Evolutionary conservation across 2,888 invertebrate genomes (phyloP), one percentile per base, ranked within the genome.

Genomic region (Hyposoter didymator): DNA sequence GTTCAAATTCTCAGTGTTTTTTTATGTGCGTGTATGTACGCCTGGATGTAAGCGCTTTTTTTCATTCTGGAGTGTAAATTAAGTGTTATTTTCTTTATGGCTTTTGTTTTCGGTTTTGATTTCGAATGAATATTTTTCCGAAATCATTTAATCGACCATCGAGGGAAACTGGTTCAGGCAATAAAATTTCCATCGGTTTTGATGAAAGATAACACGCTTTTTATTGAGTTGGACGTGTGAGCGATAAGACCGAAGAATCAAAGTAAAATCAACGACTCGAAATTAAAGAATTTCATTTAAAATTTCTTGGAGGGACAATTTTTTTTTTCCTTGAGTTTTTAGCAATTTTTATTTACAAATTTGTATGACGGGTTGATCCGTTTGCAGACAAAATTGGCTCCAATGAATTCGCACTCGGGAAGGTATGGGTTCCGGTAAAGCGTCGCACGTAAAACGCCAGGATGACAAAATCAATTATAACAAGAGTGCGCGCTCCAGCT

Each of bases 31-130:
- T 59, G 75, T 59, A 14, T 81, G 39, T 70, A 64, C 67, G 52
- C 75, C 80, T 66, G 78, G 87, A 90, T 90, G 90, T 89, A 88
- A 89, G 90, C 88, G 90, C 90, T 90, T 90, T 89, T 87, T 88
- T 88, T 87, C 87, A 88, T 83, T 49, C 52, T 55, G 52, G 32
- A 78, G 28, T 64, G 69, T 79, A 5, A 35, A 69, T 12, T 45
- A n/a, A 43, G 49, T 81, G 76, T 67, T n/a, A 73, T 64, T 28
- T 19, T 28, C 66, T 19, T 28, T 66, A 35, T 55, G 73, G 74
- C 80, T 70, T 87, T 84, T 84, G 39, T 66, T 83, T 79, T 75
- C 59, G 6, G 8, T 28, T 32, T n/a, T 19, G 19, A 22, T 22
- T 59, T 59, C 22, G 7, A 32, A 43, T 59, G 1, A 74, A 73